These are phyloP conservation scores for Euzophera pinguis DNA, from an alignment of 2,888 invertebrate species.

Conservation along the genomic window DNA sequence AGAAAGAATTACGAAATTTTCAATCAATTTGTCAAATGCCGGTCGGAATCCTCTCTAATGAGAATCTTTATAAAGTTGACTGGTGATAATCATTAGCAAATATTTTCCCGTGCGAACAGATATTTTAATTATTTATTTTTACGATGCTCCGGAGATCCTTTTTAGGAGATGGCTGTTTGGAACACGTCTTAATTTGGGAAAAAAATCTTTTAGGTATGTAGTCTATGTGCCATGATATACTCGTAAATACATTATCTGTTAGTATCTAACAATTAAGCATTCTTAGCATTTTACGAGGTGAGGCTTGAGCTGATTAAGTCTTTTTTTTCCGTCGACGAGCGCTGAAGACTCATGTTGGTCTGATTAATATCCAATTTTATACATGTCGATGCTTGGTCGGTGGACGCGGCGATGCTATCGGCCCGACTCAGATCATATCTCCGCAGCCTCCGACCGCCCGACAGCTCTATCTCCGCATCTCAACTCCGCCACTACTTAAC, in stretches of 20 bases:
- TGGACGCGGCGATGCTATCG: slow-evolving; percentile 45
- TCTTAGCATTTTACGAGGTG: slow-evolving; percentile 9
- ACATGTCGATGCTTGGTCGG: slow-evolving; percentile 42
- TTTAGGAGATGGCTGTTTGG: neutral
- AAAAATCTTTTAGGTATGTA: no score
- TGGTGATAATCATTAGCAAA: slow-evolving; percentile 15
- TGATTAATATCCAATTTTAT: slow-evolving; percentile 59
- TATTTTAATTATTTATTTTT: slow-evolving; percentile 20
- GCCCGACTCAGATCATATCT: slow-evolving; percentile 49
- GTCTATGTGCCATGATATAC: neutral
- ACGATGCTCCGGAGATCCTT: slow-evolving; percentile 11
- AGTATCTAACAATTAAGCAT: slow-evolving; percentile 11
- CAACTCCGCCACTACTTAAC: slow-evolving; percentile 45
- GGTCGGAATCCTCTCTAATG: slow-evolving; percentile 29
- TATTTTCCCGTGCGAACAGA: slow-evolving; percentile 21
- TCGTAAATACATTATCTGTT: neutral
- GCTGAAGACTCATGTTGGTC: slow-evolving; percentile 37
- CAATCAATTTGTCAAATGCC: slow-evolving; percentile 30
- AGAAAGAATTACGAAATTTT: slow-evolving; percentile 24
- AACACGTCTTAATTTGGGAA: neutral
- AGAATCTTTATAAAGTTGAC: slow-evolving; percentile 26
- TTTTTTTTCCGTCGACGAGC: neutral
- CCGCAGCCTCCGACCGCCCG: slow-evolving; percentile 35
- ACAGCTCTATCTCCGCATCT: slow-evolving; percentile 36
- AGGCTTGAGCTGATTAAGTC: slow-evolving; percentile 8